A percentile compares a stretch with the other conserved stretches of the same genome.
Evolutionary conservation across 2,113 vertebrate species (phyloP).

Genomic region (Rhinichthys klamathensis): DNA sequence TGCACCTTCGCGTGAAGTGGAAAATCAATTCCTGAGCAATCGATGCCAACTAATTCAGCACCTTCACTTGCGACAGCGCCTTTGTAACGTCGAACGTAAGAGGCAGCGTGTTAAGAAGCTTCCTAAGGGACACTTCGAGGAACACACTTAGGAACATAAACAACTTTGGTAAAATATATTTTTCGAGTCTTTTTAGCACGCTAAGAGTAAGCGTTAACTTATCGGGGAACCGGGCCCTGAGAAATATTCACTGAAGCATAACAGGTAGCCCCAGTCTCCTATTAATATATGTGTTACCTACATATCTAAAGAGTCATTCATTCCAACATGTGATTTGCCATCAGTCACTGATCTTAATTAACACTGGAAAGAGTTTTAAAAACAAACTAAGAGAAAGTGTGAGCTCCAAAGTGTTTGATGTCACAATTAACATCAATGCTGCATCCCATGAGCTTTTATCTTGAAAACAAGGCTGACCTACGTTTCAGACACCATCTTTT

Average conservation of each 20-base stretch:
- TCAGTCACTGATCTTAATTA: slow-evolving; percentile 7
- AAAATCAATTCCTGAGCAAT: too few species aligned
- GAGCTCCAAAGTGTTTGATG: slow-evolving; percentile 17
- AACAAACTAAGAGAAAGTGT: slow-evolving; percentile 11
- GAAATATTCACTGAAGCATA: not conserved
- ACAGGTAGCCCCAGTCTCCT: not conserved
- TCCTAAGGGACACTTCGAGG: too few species aligned
- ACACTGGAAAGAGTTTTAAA: not conserved
- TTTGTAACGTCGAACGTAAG: too few species aligned
- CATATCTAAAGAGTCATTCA: not conserved
- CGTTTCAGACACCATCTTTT: slow-evolving; percentile 46
- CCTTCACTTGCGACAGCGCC: too few species aligned
- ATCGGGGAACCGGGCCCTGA: too few species aligned
- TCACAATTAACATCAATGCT: slow-evolving; percentile 14
- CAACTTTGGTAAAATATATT: too few species aligned
- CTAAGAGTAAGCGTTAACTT: too few species aligned
- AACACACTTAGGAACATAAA: too few species aligned
- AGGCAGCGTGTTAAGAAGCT: too few species aligned
- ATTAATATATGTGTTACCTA: not conserved
- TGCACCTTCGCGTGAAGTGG: too few species aligned
- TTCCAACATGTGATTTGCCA: not conserved
- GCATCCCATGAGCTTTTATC: slow-evolving; percentile 5
- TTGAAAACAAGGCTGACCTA: slow-evolving; percentile 44
- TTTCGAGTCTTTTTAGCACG: too few species aligned
- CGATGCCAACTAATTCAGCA: too few species aligned